These are phyloP conservation scores for Zingel zingel DNA, from an alignment of 2,113 vertebrate species.

Conservation along the genomic window DNA sequence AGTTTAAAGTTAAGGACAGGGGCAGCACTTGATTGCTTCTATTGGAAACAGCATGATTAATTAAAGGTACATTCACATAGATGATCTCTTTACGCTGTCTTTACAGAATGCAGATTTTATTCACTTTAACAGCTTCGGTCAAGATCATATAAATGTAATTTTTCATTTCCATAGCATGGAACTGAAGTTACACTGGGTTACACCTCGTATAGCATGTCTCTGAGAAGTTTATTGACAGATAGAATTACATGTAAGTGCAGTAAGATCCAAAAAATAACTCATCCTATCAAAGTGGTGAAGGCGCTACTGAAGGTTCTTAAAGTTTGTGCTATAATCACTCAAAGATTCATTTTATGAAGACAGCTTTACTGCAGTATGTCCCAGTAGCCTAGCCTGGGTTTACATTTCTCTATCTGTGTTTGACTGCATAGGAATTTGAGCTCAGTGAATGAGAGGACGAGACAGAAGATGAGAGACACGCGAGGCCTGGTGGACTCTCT, in stretches of 20 bases:
- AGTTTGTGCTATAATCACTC: background rate
- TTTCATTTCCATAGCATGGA: background rate
- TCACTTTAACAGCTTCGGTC: background rate
- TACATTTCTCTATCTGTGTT: slow-evolving; percentile 1
- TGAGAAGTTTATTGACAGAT: background rate
- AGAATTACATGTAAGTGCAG: background rate
- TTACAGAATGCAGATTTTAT: background rate
- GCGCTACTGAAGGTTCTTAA: background rate
- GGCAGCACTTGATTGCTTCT: background rate
- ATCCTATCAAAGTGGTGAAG: background rate
- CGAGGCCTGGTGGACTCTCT: slow-evolving; percentile 92
- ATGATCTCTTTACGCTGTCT: background rate
- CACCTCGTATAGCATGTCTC: background rate
- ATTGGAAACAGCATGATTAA: background rate
- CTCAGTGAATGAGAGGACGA: slow-evolving; percentile 93
- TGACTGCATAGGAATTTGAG: slow-evolving; percentile 90
- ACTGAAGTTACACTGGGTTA: background rate
- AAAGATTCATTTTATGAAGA: background rate
- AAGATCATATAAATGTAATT: background rate
- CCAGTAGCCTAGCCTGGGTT: background rate
- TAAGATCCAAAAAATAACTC: background rate
- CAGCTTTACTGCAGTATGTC: background rate
- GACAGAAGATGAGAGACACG: slow-evolving; percentile 94
- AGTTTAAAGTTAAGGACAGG: background rate
- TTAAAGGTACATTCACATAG: background rate